Evolutionary conservation across 2,888 invertebrate species (phyloP).

Genomic region (Odontothrips loti): DNA sequence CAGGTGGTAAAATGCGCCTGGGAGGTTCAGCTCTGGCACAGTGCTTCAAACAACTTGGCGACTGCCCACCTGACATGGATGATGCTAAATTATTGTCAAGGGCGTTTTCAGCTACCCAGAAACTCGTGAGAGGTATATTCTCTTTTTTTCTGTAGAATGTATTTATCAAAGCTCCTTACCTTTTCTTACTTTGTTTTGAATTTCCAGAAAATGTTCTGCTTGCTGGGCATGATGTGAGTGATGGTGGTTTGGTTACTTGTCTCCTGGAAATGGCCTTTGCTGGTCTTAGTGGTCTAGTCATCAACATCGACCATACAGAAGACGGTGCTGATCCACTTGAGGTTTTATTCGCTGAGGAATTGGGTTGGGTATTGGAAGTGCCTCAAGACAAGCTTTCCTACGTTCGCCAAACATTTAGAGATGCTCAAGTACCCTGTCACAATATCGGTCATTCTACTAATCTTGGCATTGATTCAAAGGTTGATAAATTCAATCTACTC

Average conservation of each 20-base stretch:
- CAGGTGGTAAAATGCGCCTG: slow-evolving; percentile 66
- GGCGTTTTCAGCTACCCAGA: slow-evolving; percentile 80
- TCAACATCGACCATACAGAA: slow-evolving; percentile 56
- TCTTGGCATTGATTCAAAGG: slow-evolving; percentile 63
- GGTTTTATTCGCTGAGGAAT: slow-evolving; percentile 77
- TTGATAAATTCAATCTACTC: slow-evolving; percentile 41
- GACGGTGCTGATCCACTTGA: slow-evolving; percentile 53
- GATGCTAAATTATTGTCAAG: slow-evolving; percentile 61
- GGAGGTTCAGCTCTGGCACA: slow-evolving; percentile 94
- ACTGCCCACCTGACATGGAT: slow-evolving; percentile 75
- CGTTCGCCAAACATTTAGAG: slow-evolving; percentile 59
- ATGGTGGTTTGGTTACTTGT: slow-evolving; percentile 89
- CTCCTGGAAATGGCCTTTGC: slow-evolving; percentile 95
- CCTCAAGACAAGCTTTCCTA: slow-evolving; percentile 52
- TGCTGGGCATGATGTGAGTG: slow-evolving; percentile 93
- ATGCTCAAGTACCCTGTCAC: slow-evolving; percentile 58
- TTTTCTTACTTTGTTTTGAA: slow-evolving; percentile 22
- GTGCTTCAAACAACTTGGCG: slow-evolving; percentile 78
- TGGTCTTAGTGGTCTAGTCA: slow-evolving; percentile 73
- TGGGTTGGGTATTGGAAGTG: slow-evolving; percentile 80
- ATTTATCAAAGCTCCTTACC: not conserved
- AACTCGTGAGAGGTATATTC: slow-evolving; percentile 65
- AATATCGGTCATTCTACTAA: slow-evolving; percentile 63
- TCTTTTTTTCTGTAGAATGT: not conserved
- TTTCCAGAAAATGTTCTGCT: slow-evolving; percentile 61